A percentile compares a stretch with the other conserved stretches of the same genome.
These are phyloP conservation scores for Crypturellus tataupa DNA, from an alignment of 2,797 vertebrate species.

Conservation along the genomic window DNA sequence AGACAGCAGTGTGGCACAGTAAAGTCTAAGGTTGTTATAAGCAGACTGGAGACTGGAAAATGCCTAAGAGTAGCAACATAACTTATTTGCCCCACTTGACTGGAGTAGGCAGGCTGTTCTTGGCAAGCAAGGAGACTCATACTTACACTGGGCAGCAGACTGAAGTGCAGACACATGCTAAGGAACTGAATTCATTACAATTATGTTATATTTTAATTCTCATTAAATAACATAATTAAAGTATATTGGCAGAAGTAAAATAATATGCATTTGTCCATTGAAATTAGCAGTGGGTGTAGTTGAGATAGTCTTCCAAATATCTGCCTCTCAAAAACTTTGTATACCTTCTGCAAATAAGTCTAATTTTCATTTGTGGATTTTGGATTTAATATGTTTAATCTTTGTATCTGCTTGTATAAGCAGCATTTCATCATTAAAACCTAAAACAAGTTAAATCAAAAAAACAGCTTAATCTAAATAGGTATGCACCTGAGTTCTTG, in stretches of 20 bases:
- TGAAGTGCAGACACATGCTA: not conserved
- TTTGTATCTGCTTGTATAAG: not conserved
- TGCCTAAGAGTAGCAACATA: not conserved
- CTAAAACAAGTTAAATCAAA: not conserved
- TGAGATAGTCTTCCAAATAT: not conserved
- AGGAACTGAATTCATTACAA: not conserved
- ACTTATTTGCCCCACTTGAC: constrained; percentile 1
- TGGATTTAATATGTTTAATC: not conserved
- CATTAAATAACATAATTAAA: constrained; percentile 2
- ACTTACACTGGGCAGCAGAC: not conserved
- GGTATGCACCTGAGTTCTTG: not conserved
- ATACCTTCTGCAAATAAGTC: not conserved
- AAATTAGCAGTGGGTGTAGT: not conserved
- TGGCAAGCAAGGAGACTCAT: not conserved
- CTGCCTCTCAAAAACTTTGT: not conserved
- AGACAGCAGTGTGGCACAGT: not conserved
- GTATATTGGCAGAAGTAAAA: not conserved
- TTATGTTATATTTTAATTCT: constrained; percentile 34
- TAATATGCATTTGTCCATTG: not conserved
- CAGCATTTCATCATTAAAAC: not conserved
- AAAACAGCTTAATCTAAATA: not conserved
- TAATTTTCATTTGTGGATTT: not conserved
- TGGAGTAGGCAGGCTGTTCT: not conserved
- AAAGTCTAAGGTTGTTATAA: not conserved
- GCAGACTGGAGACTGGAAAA: not conserved